These are phyloP conservation scores for Nasua narica DNA, from an alignment of 2,797 vertebrate genomes.

Conservation along the genomic window DNA sequence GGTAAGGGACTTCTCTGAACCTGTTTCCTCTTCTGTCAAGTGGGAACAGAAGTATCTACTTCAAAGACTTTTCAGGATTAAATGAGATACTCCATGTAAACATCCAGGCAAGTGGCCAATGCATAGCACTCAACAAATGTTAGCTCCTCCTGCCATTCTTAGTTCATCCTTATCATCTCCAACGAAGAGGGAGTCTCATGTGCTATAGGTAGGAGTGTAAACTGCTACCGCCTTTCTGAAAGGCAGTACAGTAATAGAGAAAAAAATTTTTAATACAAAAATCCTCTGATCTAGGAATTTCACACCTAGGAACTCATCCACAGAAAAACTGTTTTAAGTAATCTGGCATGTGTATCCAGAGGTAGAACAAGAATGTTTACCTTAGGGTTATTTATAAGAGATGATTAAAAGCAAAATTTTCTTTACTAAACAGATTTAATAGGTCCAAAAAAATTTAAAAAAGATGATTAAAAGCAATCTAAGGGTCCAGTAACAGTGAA, in stretches of 20 bases:
- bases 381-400: background rate
- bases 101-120: background rate
- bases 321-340: background rate
- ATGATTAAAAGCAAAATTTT: background rate
- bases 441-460: background rate
- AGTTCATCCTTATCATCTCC: background rate
- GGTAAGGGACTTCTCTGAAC: background rate
- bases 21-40: background rate
- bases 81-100: background rate
- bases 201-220: background rate
- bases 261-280: background rate
- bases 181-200: background rate
- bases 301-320: background rate
- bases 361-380: background rate
- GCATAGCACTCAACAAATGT: background rate
- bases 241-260: background rate
- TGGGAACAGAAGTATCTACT: background rate
- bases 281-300: background rate
- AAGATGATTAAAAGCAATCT: background rate
- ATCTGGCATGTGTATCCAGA: background rate
- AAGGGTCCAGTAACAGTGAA: background rate
- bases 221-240: background rate
- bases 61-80: slow-evolving; percentile 10
- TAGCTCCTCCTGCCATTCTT: background rate
- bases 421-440: too few relatives aligned